These are phyloP conservation scores for Nymphalis polychloros DNA, from an alignment of 2,888 invertebrate species.

Conservation along the genomic window DNA sequence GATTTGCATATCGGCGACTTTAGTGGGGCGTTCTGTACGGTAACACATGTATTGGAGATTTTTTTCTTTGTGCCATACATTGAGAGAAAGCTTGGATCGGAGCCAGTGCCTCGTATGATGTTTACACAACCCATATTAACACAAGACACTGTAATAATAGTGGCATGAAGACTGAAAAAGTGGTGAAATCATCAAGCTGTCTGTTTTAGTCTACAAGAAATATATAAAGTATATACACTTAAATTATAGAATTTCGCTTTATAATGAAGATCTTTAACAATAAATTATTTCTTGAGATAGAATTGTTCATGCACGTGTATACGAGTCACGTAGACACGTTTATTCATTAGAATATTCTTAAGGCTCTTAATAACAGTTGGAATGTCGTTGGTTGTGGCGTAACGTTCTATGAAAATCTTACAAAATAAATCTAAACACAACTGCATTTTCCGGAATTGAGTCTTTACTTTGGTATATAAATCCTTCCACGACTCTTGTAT, in stretches of 20 bases:
- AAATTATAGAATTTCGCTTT: too few species aligned
- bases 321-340: not conserved
- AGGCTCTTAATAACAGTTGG: slow-evolving; percentile 7
- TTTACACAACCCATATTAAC: slow-evolving; percentile 23
- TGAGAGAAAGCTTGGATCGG: slow-evolving; percentile 24
- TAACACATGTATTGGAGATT: slow-evolving; percentile 32
- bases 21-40: slow-evolving; percentile 27
- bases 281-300: not conserved
- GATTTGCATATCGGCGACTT: slow-evolving; percentile 42
- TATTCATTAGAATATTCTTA: slow-evolving; percentile 13
- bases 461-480: slow-evolving; percentile 28
- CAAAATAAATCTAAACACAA: slow-evolving; percentile 28
- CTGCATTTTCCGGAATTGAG: slow-evolving; percentile 28
- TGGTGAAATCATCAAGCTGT: not conserved
- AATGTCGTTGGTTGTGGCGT: slow-evolving; percentile 26
- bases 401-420: slow-evolving; percentile 37
- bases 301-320: not conserved
- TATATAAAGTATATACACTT: too few species aligned
- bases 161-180: not conserved
- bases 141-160: not conserved
- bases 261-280: not conserved
- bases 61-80: slow-evolving; percentile 30
- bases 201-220: too few species aligned
- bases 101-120: slow-evolving; percentile 28
- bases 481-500: slow-evolving; percentile 9